Conservation (phyloP, 30 jellyfish, hydroid and myxozoan species). For the Aurelia sp. region DNA sequence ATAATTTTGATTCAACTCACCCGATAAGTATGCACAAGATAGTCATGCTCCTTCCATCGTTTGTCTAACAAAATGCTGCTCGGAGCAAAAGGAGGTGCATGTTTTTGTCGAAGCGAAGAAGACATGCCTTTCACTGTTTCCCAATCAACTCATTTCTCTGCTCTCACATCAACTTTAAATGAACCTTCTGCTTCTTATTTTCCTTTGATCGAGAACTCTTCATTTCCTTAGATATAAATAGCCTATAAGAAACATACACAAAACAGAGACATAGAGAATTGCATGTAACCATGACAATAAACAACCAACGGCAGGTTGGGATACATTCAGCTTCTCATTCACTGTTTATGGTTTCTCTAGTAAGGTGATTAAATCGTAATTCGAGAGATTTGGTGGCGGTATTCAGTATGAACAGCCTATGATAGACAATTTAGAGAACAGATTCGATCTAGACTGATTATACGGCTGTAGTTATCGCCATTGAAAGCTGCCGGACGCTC, state of each 20-base stretch:
- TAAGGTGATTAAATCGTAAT: constrained; percentile 21
- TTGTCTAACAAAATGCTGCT: constrained; percentile 85
- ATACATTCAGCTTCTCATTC: not conserved
- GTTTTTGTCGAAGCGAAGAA: constrained; percentile 60
- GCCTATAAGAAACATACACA: not conserved
- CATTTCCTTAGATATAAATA: not conserved
- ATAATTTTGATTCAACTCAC: constrained; percentile 31
- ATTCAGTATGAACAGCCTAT: not conserved
- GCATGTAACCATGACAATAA: constrained; percentile 2
- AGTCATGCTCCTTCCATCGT: constrained; percentile 90
- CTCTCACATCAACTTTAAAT: too few species aligned
- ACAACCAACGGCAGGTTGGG: constrained; percentile 28
- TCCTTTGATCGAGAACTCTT: too few species aligned
- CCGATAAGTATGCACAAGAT: constrained; percentile 82
- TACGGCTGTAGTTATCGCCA: too few species aligned
- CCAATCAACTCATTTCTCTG: too few species aligned
- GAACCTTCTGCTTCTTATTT: too few species aligned
- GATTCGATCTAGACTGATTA: too few species aligned
- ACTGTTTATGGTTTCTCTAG: not conserved
- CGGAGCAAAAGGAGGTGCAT: constrained; percentile 67
- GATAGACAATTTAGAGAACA: not conserved
- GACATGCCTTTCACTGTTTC: not conserved
- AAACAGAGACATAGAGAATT: not conserved
- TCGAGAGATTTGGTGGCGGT: constrained; percentile 17
- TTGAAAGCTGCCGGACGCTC: too few species aligned